These are phyloP conservation scores for Antheraea mylitta DNA, from an alignment of 1,140 invertebrate genomes.

Conservation along the genomic window DNA sequence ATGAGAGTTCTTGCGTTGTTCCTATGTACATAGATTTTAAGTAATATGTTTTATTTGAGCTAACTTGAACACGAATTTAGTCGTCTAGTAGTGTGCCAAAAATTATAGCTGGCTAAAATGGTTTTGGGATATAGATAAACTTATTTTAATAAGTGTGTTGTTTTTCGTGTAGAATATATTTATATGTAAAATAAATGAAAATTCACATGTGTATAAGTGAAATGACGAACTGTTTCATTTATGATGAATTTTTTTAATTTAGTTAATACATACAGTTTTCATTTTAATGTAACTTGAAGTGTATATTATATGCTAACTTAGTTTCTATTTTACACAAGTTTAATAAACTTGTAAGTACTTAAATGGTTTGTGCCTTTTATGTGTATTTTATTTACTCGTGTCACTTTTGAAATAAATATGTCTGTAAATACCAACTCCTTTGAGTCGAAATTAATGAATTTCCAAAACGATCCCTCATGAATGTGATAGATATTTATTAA, in stretches of 20 bases:
- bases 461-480: no score
- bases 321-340: not conserved
- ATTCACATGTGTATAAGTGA: not conserved
- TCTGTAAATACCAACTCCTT: no score
- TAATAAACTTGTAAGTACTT: slow-evolving; percentile 44
- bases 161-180: not conserved
- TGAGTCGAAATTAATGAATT: no score
- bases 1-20: slow-evolving; percentile 44
- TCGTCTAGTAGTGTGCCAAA: slow-evolving; percentile 65
- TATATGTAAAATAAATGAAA: not conserved
- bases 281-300: not conserved
- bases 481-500: no score
- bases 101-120: slow-evolving; percentile 38
- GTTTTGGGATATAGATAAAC: slow-evolving; percentile 27
- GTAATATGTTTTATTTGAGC: slow-evolving; percentile 30
- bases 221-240: not conserved
- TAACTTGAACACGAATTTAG: slow-evolving; percentile 43
- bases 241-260: not conserved
- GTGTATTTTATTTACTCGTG: slow-evolving; percentile 32
- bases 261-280: not conserved
- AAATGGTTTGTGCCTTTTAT: slow-evolving; percentile 67
- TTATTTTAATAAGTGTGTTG: slow-evolving; percentile 3
- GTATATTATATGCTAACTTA: not conserved
- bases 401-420: slow-evolving; percentile 22
- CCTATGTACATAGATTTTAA: slow-evolving; percentile 67